Evolutionary conservation across 1,140 invertebrate species (phyloP).

Genomic region (Diorhabda carinulata): DNA sequence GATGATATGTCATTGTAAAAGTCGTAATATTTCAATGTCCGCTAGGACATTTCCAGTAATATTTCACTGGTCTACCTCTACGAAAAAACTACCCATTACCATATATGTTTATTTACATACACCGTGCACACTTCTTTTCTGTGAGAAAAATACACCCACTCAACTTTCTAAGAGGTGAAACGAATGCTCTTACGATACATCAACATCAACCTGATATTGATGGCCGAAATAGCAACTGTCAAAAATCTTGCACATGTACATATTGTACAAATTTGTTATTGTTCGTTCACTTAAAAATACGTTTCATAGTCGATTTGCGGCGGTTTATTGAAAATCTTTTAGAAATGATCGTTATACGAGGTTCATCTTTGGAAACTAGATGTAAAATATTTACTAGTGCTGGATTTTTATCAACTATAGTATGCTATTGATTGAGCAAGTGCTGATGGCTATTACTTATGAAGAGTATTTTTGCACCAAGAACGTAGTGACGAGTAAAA

Average conservation of each 20-base stretch:
- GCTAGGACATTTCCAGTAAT: slow-evolving; percentile 40
- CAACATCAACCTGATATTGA: slow-evolving; percentile 40
- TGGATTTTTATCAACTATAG: too few species aligned
- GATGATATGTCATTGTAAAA: slow-evolving; percentile 47
- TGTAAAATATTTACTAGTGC: too few species aligned
- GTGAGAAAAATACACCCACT: slow-evolving; percentile 46
- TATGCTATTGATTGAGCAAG: too few species aligned
- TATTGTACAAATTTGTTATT: slow-evolving; percentile 43
- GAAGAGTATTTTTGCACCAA: too few species aligned
- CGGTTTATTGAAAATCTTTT: too few species aligned
- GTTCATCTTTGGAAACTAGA: too few species aligned
- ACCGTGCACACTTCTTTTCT: slow-evolving; percentile 35
- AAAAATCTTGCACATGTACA: slow-evolving; percentile 39
- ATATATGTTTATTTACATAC: slow-evolving; percentile 46
- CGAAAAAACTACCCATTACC: slow-evolving; percentile 34
- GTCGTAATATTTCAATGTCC: slow-evolving; percentile 46
- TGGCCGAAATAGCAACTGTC: slow-evolving; percentile 42
- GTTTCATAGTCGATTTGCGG: slow-evolving; percentile 11
- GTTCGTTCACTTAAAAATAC: slow-evolving; percentile 30
- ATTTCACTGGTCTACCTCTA: slow-evolving; percentile 45
- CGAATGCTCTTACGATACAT: slow-evolving; percentile 33
- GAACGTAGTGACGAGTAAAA: too few species aligned
- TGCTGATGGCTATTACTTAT: too few species aligned
- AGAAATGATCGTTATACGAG: too few species aligned
- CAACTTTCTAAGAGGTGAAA: slow-evolving; percentile 36